Conservation (phyloP, 2,113 vertebrate genomes). For the Xiphias gladius region DNA sequence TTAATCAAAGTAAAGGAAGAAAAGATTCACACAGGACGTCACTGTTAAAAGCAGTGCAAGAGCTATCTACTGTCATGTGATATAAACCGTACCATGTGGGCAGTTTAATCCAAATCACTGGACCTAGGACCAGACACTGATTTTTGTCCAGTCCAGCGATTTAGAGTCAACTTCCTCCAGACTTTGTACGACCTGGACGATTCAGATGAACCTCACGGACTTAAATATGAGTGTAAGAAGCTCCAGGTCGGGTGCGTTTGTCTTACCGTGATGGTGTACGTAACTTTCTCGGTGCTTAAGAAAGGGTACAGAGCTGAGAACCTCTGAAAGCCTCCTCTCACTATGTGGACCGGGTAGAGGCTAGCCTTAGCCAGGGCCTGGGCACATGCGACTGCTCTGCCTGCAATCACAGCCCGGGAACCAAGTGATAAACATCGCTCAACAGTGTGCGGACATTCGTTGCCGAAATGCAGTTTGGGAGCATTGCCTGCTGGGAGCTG, state of each 20-base stretch:
- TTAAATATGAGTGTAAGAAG: not conserved
- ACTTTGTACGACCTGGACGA: not conserved
- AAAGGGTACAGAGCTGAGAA: slow-evolving; percentile 88
- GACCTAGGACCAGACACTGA: no score
- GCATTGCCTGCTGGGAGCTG: no score
- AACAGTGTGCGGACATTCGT: not conserved
- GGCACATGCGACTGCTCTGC: slow-evolving; percentile 75
- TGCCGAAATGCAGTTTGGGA: not conserved
- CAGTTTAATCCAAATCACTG: no score
- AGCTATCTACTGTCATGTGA: no score
- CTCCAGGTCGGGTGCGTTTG: not conserved
- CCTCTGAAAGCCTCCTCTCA: slow-evolving; percentile 86
- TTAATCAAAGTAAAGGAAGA: no score
- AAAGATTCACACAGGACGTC: no score
- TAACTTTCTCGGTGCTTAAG: slow-evolving; percentile 85
- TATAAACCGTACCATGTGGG: no score
- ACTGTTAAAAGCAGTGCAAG: no score
- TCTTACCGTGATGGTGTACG: slow-evolving; percentile 89
- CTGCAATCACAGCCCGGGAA: slow-evolving; percentile 53
- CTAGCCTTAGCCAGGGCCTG: slow-evolving; percentile 72
- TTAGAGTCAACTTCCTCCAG: not conserved
- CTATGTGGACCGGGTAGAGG: slow-evolving; percentile 77
- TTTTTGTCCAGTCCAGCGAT: no score
- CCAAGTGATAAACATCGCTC: not conserved
- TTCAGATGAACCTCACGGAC: not conserved